Evolutionary conservation across 2,797 vertebrate genomes (phyloP).

Genomic region (Poeciliopsis infans): DNA sequence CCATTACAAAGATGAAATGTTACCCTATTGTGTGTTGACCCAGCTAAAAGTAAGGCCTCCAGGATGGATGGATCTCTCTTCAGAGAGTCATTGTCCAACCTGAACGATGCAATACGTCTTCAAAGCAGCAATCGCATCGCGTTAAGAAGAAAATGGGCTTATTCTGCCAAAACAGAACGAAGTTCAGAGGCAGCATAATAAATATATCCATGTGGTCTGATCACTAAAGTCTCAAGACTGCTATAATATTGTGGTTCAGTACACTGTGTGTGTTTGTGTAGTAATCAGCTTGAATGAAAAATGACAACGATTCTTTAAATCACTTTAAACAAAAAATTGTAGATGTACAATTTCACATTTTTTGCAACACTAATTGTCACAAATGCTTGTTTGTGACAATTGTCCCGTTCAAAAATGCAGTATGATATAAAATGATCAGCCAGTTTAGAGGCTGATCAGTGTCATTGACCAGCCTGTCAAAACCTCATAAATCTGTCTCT

Average conservation of each 20-base stretch:
- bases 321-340: background rate
- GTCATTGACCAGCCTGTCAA: background rate
- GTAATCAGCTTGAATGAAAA: background rate
- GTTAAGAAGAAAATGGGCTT: conserved; percentile 47
- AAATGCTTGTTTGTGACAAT: background rate
- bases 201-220: conserved; percentile 11
- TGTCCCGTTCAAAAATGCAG: background rate
- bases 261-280: background rate
- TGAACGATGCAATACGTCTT: conserved; percentile 55
- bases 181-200: background rate
- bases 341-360: background rate
- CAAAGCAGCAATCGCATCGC: conserved; percentile 44
- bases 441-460: background rate
- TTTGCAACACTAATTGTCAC: background rate
- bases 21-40: conserved; percentile 59
- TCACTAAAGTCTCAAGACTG: background rate
- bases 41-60: conserved; percentile 52
- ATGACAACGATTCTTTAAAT: background rate
- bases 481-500: background rate
- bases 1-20: conserved; percentile 61
- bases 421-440: background rate
- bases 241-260: background rate
- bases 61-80: conserved; percentile 50
- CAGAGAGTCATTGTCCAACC: conserved; percentile 60
- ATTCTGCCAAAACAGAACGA: conserved; percentile 26